Evolutionary conservation across 2,797 vertebrate genomes (phyloP).

Genomic region (Notamacropus eugenii): DNA sequence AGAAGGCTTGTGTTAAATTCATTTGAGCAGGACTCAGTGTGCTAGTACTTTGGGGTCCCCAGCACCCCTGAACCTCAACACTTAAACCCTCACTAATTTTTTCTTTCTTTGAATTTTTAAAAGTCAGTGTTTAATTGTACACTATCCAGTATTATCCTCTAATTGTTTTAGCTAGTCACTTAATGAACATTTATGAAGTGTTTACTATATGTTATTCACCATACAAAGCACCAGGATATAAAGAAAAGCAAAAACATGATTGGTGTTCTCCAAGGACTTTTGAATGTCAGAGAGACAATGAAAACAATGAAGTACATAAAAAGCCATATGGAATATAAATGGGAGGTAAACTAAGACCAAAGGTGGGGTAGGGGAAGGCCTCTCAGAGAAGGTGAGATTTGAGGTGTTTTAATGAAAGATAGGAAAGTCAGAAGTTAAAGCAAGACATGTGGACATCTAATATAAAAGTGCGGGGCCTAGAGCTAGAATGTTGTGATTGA

Average conservation of each 20-base stretch:
- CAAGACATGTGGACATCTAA: background rate
- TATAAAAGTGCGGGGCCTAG: background rate
- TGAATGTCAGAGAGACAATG: background rate
- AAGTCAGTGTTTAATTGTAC: background rate
- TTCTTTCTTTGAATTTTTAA: background rate
- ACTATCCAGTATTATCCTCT: background rate
- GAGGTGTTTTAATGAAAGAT: background rate
- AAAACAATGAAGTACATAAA: background rate
- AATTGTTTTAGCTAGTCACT: background rate
- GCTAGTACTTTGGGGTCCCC: no score
- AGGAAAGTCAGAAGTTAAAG: background rate
- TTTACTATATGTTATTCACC: background rate
- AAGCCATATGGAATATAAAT: background rate
- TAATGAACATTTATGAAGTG: background rate
- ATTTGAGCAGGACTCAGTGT: no score
- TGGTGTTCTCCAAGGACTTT: background rate
- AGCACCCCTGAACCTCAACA: no score
- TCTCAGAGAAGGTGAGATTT: background rate
- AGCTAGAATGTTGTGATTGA: background rate
- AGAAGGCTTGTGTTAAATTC: no score
- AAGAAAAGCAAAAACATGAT: background rate
- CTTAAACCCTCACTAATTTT: background rate
- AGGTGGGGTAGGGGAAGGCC: background rate
- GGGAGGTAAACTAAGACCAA: background rate
- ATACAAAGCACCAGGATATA: background rate